Percentiles rank a stretch among this genome's conserved stretches.
Evolutionary conservation across 2,797 vertebrate genomes (phyloP).

Genomic region (Sciurus carolinensis): DNA sequence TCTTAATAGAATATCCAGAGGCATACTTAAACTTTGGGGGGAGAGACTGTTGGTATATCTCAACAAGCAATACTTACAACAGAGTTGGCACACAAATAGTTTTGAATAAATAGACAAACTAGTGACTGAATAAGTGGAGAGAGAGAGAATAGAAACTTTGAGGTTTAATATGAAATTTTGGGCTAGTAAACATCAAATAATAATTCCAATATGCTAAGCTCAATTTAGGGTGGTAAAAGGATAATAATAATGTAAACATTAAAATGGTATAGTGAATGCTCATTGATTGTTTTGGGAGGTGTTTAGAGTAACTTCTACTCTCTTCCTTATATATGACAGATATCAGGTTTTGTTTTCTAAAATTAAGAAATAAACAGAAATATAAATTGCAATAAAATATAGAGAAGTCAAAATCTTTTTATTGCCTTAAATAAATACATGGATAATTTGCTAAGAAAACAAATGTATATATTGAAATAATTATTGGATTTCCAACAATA

Average conservation of each 20-base stretch:
- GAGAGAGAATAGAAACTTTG: background rate
- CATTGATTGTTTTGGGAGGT: background rate
- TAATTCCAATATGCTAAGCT: background rate
- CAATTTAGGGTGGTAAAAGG: background rate
- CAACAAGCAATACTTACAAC: background rate
- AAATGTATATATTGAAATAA: background rate
- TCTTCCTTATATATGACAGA: background rate
- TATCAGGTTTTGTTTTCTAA: background rate
- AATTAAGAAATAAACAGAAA: background rate
- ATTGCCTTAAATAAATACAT: background rate
- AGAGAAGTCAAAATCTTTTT: background rate
- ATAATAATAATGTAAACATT: background rate
- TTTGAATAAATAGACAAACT: background rate
- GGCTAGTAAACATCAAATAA: background rate
- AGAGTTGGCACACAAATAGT: background rate
- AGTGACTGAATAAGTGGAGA: background rate
- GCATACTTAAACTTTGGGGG: background rate
- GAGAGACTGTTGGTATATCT: background rate
- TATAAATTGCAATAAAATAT: background rate
- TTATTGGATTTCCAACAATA: background rate
- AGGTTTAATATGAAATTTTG: conserved; percentile 11
- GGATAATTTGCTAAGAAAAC: background rate
- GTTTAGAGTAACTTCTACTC: background rate
- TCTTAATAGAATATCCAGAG: background rate
- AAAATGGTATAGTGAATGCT: background rate